Base-by-base conservation (phyloP, 2,113 vertebrate species). In the Cichladusa arquata region DNA sequence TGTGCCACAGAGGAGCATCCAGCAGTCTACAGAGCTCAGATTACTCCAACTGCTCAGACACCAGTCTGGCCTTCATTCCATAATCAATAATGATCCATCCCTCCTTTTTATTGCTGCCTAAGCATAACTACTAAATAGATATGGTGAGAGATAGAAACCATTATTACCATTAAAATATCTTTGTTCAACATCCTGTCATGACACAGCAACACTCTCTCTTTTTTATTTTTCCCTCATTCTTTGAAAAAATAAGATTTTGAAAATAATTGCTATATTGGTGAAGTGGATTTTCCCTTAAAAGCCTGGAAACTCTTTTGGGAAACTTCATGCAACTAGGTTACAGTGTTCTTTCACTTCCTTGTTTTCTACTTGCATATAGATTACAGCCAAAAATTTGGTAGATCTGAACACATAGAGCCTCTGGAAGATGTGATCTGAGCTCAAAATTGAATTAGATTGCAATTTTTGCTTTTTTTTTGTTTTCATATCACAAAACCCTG, bases 61-160 rank as follows among this genome's bases (percentile, higher is more conserved):
- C 34, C 76, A 89, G 88, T 94, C 93, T 96, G 90, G 82, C 67
- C 86, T 90, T 74, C 19, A 4, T 94, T 73, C 93, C 69, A 53
- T 61, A 85, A 93, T 96, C 90, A 95, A 95, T 95, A 96, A 86
- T 81, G 60, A 76, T 81, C 66, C 60, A 86, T 69, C 48, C 85
- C 91, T 95, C 80, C 33, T 86, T 90, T 94, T 96, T 94, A 95
- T 95, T 95, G 88, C 91, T 96, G 67, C 60, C 62, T 85, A 81
- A 93, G 88, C 90, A 95, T 67, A 84, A 69, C 56, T 88, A 56
- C 60, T 81, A 60, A 95, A 72, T 61, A 95, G 57, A 62, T 91
- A 62, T 7, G 31, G 57, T 90, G 85, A 88, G 38, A 86, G 66
- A 77, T 61, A 13, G 29, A 65, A 38, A 58, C 31, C 65, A 73